Evolutionary conservation across 2,797 vertebrate species (phyloP), one percentile per base, ranked within the genome.

Genomic region (Spheniscus humboldti): DNA sequence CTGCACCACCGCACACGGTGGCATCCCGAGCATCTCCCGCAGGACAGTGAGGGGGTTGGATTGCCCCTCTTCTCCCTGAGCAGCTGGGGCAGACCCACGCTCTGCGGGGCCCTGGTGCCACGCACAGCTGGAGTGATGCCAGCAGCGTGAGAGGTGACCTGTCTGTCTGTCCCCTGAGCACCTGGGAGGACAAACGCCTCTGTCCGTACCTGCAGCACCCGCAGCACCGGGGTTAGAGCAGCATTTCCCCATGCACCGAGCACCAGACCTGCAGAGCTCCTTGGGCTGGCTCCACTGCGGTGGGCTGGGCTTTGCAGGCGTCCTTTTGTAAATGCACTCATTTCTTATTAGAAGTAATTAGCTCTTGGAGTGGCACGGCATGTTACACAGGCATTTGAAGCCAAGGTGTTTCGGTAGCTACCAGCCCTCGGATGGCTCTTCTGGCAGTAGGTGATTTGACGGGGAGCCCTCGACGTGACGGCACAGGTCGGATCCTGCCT

Each of bases 1-100:
- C 12, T 3, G 30, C 16, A 4, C 31, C 1, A 3, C n/a, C 2
- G 7, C 5, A 1, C 19, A 5, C 0, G 2, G 31, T 2, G 50
- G 18, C 28, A 27, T 14, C n/a, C 39, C 6, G 1, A 47, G 66
- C 66, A 15, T 8, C 50, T 37, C 43, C 43, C 4, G 3, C 14
- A 3, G 63, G 19, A 13, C 20, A 20, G 35, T 2, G 4, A 33
- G 79, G 39, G 35, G 25, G 15, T 63, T 3, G 59, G 23, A 2
- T 30, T 20, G 33, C 28, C 43, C 31, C 41, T 24, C 25, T 31
- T 7, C 31, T 20, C 39, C 17, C 37, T 11, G 35, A 3, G 3
- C 45, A 43, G 35, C 35, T 4, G 2, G 30, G 35, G 16, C 2
- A 3, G 14, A 24, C 24, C 41, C 45, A 12, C 1, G 3, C 30